These are phyloP conservation scores for Lanius ludovicianus DNA, from an alignment of 2,113 vertebrate genomes.

Conservation along the genomic window DNA sequence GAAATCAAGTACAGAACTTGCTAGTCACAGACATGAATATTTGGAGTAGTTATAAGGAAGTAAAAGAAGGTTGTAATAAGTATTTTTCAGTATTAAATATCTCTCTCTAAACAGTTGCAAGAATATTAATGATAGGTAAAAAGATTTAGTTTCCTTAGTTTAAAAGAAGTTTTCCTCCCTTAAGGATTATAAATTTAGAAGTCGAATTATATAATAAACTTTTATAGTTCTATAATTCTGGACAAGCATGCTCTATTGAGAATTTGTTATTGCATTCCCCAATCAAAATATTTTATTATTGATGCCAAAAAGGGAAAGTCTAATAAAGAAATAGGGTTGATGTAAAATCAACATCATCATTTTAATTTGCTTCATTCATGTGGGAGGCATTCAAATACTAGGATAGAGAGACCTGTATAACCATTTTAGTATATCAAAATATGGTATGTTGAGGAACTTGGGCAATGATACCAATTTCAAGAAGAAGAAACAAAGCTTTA, in stretches of 20 bases:
- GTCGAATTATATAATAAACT: not conserved
- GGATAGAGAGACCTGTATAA: not conserved
- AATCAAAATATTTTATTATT: conserved; percentile 19
- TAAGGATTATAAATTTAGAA: not conserved
- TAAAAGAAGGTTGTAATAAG: not conserved
- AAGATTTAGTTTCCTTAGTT: not conserved
- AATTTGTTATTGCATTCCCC: not conserved
- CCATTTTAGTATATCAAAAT: not conserved
- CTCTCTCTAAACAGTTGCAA: not conserved
- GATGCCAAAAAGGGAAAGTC: not conserved
- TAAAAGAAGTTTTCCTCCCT: not conserved
- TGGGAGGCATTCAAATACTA: conserved; percentile 10
- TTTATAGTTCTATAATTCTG: not conserved
- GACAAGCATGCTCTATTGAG: not conserved
- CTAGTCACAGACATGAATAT: not conserved
- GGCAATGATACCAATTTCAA: not conserved
- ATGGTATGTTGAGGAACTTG: not conserved
- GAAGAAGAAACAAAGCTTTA: not conserved
- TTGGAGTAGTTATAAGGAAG: not conserved
- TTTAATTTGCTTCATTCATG: not conserved
- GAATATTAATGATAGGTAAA: not conserved
- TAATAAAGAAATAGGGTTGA: not conserved
- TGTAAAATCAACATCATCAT: not conserved
- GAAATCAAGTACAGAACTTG: not conserved
- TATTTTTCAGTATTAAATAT: not conserved